Evolutionary conservation across 2,797 vertebrate genomes (phyloP).

Genomic region (Hydrolagus colliei): DNA sequence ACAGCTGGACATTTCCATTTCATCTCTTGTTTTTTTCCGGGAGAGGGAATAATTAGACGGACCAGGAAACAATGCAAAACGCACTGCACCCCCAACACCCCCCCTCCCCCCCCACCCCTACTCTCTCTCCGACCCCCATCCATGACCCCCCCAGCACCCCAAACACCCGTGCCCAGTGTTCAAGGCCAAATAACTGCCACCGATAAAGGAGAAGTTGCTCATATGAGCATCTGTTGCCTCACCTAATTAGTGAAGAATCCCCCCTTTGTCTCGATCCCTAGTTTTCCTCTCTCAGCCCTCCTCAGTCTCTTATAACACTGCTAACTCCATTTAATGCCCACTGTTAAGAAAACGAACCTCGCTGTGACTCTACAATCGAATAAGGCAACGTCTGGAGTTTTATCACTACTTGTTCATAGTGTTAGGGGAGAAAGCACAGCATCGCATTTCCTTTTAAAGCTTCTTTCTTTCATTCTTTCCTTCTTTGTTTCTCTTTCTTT

Average conservation of each 20-base stretch:
- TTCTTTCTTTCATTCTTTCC: slow-evolving; percentile 39
- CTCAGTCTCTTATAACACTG: slow-evolving; percentile 51
- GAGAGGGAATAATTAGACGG: slow-evolving; percentile 70
- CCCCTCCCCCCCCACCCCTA: slow-evolving; percentile 33
- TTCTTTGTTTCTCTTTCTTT: no score
- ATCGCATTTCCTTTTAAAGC: slow-evolving; percentile 70
- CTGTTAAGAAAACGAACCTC: slow-evolving; percentile 78
- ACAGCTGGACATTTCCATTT: slow-evolving; percentile 84
- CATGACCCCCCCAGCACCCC: slow-evolving; percentile 1
- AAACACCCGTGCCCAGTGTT: slow-evolving; percentile 49
- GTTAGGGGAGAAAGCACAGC: slow-evolving; percentile 64
- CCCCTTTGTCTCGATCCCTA: slow-evolving; percentile 38
- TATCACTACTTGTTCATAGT: slow-evolving; percentile 78
- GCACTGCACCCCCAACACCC: slow-evolving; percentile 50
- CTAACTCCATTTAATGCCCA: slow-evolving; percentile 62
- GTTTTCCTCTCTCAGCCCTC: slow-evolving; percentile 53
- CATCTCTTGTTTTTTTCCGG: slow-evolving; percentile 57
- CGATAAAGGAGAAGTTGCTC: slow-evolving; percentile 40
- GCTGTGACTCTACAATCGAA: slow-evolving; percentile 83
- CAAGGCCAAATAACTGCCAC: slow-evolving; percentile 41
- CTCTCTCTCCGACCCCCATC: slow-evolving; percentile 47
- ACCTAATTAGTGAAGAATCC: slow-evolving; percentile 50
- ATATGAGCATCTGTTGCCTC: slow-evolving; percentile 51
- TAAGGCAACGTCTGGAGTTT: slow-evolving; percentile 92
- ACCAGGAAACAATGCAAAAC: slow-evolving; percentile 72